These are phyloP conservation scores for Axinella damicornis DNA, from an alignment of 37 sponge, comb jelly and placozoan genomes.

Conservation along the genomic window DNA sequence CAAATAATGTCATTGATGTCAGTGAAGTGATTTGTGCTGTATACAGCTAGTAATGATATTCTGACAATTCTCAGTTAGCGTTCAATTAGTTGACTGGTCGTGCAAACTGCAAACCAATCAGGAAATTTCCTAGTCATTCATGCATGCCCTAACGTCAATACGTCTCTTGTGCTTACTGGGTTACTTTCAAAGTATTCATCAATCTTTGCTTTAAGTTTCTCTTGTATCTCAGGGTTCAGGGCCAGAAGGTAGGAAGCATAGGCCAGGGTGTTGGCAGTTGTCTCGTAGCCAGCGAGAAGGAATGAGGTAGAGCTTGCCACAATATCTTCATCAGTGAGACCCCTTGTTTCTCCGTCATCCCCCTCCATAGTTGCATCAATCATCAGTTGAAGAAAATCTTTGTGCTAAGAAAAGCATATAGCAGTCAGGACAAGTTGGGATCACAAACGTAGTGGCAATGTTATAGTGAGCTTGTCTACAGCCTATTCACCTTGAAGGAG, in stretches of 20 bases:
- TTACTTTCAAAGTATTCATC: constrained; percentile 59
- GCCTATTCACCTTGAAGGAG: too few species aligned
- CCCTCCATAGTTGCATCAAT: constrained; percentile 60
- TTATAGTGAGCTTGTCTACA: too few species aligned
- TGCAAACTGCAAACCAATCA: too few species aligned
- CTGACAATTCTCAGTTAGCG: too few species aligned
- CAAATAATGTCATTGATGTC: too few species aligned
- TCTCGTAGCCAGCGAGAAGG: constrained; percentile 86
- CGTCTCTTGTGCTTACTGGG: constrained; percentile 35
- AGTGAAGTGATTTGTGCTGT: too few species aligned
- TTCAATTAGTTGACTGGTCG: too few species aligned
- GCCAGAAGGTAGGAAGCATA: constrained; percentile 78
- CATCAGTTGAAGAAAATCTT: constrained; percentile 76
- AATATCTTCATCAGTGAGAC: constrained; percentile 60
- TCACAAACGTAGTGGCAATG: too few species aligned
- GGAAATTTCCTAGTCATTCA: too few species aligned
- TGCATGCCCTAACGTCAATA: not conserved
- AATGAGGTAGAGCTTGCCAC: constrained; percentile 51
- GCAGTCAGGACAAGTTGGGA: too few species aligned
- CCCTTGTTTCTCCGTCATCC: not conserved
- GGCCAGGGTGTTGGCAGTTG: constrained; percentile 72
- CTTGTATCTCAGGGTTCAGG: constrained; percentile 68
- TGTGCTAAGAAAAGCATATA: constrained; percentile 13
- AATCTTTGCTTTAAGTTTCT: constrained; percentile 67
- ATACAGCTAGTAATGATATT: too few species aligned